phyloP scores from a whole-genome alignment of 2,888 invertebrate genomes.

The Caenorhabditis afra region DNA sequence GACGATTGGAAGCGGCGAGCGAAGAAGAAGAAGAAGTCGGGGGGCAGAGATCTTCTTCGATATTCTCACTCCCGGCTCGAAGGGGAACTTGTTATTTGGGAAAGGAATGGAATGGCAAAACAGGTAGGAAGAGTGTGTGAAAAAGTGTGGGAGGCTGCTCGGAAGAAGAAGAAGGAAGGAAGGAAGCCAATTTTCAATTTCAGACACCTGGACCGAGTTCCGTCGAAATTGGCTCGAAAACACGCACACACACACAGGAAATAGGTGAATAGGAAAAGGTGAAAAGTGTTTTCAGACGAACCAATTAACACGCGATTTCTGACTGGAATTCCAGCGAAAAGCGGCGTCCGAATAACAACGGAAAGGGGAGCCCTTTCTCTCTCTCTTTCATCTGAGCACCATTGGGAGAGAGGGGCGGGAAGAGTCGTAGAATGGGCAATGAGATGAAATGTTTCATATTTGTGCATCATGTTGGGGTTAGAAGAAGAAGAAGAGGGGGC shows the following conservation, averaged over 20 bases:
- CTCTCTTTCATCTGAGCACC: too few relatives aligned
- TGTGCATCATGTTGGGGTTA: not conserved
- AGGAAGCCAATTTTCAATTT: slow-evolving; percentile 6
- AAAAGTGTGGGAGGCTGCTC: not conserved
- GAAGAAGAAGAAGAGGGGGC: slow-evolving; percentile 5
- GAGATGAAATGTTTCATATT: slow-evolving; percentile 37
- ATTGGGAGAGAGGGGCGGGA: slow-evolving; percentile 6
- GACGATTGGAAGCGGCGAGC: not conserved
- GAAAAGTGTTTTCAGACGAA: not conserved
- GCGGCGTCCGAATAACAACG: not conserved
- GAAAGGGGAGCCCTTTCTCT: slow-evolving; percentile 11
- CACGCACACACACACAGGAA: slow-evolving; percentile 12
- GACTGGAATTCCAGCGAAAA: too few relatives aligned
- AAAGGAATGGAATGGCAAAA: slow-evolving; percentile 1
- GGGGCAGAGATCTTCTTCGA: not conserved
- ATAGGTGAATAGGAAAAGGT: not conserved
- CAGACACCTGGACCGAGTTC: not conserved
- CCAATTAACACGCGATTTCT: not conserved
- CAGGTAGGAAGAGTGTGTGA: not conserved
- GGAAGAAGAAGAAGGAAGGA: too few relatives aligned
- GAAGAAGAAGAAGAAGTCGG: not conserved
- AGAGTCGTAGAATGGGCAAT: slow-evolving; percentile 12
- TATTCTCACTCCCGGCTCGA: too few relatives aligned
- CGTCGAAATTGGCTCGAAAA: slow-evolving; percentile 11
- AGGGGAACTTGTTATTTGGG: too few relatives aligned